Evolutionary conservation across 2,888 invertebrate species (phyloP).

Genomic region (Mactromeris polynyma): DNA sequence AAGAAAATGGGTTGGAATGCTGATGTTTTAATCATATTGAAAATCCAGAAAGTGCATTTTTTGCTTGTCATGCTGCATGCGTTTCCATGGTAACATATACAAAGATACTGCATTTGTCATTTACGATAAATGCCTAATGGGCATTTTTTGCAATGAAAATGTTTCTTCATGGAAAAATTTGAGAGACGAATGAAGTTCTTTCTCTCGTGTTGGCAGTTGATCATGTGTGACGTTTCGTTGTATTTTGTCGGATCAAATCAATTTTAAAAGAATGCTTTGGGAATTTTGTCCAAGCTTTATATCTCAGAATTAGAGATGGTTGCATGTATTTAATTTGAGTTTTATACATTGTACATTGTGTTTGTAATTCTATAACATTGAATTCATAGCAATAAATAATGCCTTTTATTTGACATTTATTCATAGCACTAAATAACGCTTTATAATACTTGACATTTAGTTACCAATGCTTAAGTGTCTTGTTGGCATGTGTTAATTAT

Average conservation of each 20-base stretch:
- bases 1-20: not conserved
- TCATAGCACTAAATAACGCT: no score
- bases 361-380: no score
- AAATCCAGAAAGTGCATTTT: conserved; percentile 37
- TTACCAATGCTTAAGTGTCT: no score
- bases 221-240: not conserved
- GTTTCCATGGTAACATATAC: conserved; percentile 39
- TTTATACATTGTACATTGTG: no score
- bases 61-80: conserved; percentile 35
- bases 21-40: conserved; percentile 17
- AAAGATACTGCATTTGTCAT: conserved; percentile 25
- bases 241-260: not conserved
- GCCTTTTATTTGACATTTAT: no score
- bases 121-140: conserved; percentile 16
- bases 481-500: no score
- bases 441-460: no score
- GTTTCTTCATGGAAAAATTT: conserved; percentile 15
- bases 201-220: not conserved
- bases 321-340: not conserved
- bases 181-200: not conserved
- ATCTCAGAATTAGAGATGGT: not conserved
- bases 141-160: conserved; percentile 24
- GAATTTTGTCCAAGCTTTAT: not conserved
- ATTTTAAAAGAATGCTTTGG: conserved; percentile 7
- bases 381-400: no score